A percentile compares a stretch with the other conserved stretches of the same genome.
Evolutionary conservation across 2,888 invertebrate species (phyloP).

Genomic region (Leptothorax acervorum): DNA sequence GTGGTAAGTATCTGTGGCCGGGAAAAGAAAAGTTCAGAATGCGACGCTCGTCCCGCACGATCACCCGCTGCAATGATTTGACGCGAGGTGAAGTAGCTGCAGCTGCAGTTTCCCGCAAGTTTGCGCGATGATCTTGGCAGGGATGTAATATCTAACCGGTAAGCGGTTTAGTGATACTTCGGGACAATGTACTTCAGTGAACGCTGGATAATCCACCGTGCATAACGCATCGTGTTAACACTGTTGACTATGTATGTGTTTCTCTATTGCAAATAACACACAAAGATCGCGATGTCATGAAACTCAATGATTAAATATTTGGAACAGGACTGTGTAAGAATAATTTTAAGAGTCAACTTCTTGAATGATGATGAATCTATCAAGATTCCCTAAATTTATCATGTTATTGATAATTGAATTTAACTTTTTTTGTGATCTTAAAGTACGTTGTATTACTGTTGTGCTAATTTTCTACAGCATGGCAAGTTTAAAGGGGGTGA

Average conservation of each 20-base stretch:
- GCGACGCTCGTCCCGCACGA: slow-evolving; percentile 26
- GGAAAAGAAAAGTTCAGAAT: slow-evolving; percentile 45
- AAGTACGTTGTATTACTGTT: not conserved
- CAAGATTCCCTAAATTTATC: not conserved
- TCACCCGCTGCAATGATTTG: slow-evolving; percentile 53
- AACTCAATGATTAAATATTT: not conserved
- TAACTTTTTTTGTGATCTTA: not conserved
- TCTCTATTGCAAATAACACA: slow-evolving; percentile 54
- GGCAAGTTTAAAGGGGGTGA: not conserved
- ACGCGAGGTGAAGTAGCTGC: slow-evolving; percentile 59
- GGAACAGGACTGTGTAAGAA: not conserved
- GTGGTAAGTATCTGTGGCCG: slow-evolving; percentile 31
- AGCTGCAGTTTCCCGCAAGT: slow-evolving; percentile 69
- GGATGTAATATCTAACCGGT: slow-evolving; percentile 71
- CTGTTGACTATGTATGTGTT: slow-evolving; percentile 57
- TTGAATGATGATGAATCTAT: not conserved
- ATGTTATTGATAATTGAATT: not conserved
- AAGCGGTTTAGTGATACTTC: slow-evolving; percentile 66
- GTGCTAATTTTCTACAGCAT: not conserved
- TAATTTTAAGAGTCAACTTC: not conserved
- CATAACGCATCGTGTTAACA: slow-evolving; percentile 63
- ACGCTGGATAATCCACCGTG: slow-evolving; percentile 67
- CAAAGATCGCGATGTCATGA: slow-evolving; percentile 19
- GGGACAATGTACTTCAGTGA: slow-evolving; percentile 59
- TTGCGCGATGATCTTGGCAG: slow-evolving; percentile 73